Percentiles rank a stretch among this genome's conserved stretches.
These are phyloP conservation scores for Cotesia congregata DNA, from an alignment of 2,888 invertebrate genomes.

Conservation along the genomic window DNA sequence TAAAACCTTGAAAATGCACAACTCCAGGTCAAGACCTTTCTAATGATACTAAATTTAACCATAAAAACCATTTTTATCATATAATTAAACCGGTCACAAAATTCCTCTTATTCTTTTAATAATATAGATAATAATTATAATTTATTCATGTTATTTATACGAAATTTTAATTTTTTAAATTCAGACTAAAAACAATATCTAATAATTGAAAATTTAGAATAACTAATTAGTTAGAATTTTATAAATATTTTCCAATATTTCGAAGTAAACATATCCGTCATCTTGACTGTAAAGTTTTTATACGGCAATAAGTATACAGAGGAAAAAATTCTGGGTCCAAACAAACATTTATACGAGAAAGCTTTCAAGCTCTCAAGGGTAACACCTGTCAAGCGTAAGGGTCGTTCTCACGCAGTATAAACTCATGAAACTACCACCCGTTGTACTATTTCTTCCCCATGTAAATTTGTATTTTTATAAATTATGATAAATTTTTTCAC, in stretches of 20 bases:
- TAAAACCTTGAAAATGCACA: no score
- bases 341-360: slow-evolving; percentile 34
- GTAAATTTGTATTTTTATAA: slow-evolving; percentile 33
- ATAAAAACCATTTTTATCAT: no score
- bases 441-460: slow-evolving; percentile 33
- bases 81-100: no score
- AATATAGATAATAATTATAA: no score
- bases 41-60: no score
- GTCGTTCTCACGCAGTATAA: slow-evolving; percentile 23
- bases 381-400: slow-evolving; percentile 31
- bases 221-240: background rate
- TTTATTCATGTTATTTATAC: no score
- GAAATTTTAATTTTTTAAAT: no score
- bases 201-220: no score
- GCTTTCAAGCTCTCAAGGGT: slow-evolving; percentile 12
- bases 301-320: background rate
- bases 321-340: slow-evolving; percentile 22
- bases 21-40: no score
- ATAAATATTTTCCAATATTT: background rate
- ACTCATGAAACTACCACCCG: slow-evolving; percentile 1
- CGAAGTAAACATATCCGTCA: slow-evolving; percentile 10
- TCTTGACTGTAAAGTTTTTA: background rate
- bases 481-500: slow-evolving; percentile 43
- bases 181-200: no score
- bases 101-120: no score